Base-by-base conservation (phyloP, 2,888 invertebrate species). In the Amblyjoppa proteus region DNA sequence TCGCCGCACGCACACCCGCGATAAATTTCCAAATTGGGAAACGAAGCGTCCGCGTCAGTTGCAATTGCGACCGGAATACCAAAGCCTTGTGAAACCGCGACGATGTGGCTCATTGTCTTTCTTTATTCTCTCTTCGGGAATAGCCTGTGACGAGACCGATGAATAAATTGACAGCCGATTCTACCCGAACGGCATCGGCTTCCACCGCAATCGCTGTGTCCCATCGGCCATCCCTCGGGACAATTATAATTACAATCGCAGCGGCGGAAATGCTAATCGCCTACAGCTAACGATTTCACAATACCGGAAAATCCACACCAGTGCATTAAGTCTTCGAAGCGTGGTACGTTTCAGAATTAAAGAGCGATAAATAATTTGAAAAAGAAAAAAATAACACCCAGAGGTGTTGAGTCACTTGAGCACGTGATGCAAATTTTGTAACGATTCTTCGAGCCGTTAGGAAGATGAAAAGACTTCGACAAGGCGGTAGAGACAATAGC, bases 61-160 rank as follows among this genome's bases (percentile, higher is more conserved):
- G 78, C 74, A 84, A 76, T 82, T 79, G 82, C 81, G 84, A 81
- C 81, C 70, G 84, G 81, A 86, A 86, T 86, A 86, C 84, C 71
- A 71, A 80, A 86, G 84, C 79, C 81, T 87, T 87, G 87, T 80
- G 81, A 87, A 84, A 87, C 69, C 64, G 61, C 79, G 58, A 80
- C 58, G 73, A 77, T 58, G 81, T 81, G 73, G 68, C 77, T 76
- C 84, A 87, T 87, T 87, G 87, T 87, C 68, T 83, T 58, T 87
- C 68, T 83, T 58, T 58, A 58, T 58, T 58, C 58, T 58, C 58
- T 58, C 69, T 25, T 69, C 56, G 64, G 76, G 31, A 66, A 53
- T 11, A 69, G 28, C 45, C 31, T 64, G 68, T 41, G 71, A 66
- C 70, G 71, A 73, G 68, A n/a, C 28, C 31, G 61, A 74, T 69